Conservation (phyloP, 2,113 vertebrate genomes). For the Pseudopodoces humilis region DNA sequence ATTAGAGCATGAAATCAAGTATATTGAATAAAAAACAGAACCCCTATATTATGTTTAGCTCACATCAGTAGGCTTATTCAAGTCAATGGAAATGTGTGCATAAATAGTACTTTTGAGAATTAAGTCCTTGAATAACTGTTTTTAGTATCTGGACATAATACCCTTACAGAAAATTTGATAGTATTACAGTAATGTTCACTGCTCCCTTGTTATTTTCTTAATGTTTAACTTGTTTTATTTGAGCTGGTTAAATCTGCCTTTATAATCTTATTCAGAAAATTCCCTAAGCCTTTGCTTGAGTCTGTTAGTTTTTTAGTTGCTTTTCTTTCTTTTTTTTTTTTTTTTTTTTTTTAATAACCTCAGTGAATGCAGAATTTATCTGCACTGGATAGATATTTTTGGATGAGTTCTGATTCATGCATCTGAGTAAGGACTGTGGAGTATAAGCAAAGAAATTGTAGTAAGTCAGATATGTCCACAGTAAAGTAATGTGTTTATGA, state of each 20-base stretch:
- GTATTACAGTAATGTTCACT: neutral
- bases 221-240: neutral
- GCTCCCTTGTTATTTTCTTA: neutral
- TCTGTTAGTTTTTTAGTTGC: neutral
- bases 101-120: neutral
- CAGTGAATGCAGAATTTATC: neutral
- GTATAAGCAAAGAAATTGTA: neutral
- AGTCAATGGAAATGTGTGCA: neutral
- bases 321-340: neutral
- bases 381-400: neutral
- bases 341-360: neutral
- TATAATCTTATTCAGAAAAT: neutral
- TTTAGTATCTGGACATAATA: neutral
- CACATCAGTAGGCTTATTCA: neutral
- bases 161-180: neutral
- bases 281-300: neutral
- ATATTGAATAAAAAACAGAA: constrained; percentile 24
- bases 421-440: neutral
- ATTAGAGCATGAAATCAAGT: constrained; percentile 72
- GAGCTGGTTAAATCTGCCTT: neutral
- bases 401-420: neutral
- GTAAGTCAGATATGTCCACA: neutral
- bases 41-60: neutral
- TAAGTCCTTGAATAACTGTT: neutral
- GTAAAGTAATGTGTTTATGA: neutral